A percentile compares a stretch with the other conserved stretches of the same genome.
phyloP scores from a whole-genome alignment of 2,113 vertebrate genomes.

The Haemorhous mexicanus region DNA sequence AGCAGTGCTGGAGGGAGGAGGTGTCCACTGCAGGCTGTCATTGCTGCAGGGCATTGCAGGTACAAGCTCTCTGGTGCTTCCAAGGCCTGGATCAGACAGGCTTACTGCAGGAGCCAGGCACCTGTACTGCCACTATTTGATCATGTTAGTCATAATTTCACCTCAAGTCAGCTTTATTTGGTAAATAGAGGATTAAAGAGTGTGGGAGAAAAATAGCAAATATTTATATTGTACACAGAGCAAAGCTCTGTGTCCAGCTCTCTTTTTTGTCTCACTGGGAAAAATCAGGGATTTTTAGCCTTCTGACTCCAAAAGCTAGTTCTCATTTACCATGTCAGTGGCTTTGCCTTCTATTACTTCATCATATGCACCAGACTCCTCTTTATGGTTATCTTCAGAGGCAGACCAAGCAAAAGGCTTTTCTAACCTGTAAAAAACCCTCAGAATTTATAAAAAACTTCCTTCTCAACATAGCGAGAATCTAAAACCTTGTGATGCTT shows the following conservation, averaged over 20 bases:
- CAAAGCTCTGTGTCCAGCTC: neutral
- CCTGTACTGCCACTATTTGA: neutral
- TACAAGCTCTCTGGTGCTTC: neutral
- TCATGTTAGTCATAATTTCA: neutral
- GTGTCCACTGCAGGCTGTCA: neutral
- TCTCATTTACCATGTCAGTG: neutral
- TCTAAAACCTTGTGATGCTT: neutral
- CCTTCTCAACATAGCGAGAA: neutral
- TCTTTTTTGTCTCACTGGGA: neutral
- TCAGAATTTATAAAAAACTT: neutral
- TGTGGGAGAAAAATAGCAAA: neutral
- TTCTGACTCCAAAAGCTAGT: neutral
- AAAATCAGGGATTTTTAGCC: neutral
- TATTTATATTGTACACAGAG: neutral
- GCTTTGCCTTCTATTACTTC: neutral
- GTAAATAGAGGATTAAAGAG: constrained; percentile 24
- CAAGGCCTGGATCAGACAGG: neutral
- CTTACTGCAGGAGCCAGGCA: neutral
- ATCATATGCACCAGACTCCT: neutral
- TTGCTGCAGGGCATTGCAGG: neutral
- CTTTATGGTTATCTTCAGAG: neutral
- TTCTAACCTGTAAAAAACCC: neutral
- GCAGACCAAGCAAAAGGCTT: neutral
- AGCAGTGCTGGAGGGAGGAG: neutral
- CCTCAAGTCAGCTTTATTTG: neutral